Evolutionary conservation across 2,888 invertebrate genomes (phyloP).

Genomic region (Drosophila maculinotata): DNA sequence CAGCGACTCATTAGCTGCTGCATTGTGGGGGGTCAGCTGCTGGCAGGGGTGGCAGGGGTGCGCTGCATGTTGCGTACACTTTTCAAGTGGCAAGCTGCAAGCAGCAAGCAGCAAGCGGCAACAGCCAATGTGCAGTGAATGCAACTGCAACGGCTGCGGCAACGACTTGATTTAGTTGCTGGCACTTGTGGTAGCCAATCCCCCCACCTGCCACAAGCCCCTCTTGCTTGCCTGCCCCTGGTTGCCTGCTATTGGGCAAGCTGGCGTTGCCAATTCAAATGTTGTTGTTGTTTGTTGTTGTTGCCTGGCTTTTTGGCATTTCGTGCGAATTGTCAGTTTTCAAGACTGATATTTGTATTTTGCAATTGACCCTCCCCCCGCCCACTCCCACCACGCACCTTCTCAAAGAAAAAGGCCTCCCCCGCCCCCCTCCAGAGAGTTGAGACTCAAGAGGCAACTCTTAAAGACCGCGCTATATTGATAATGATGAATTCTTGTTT

Average conservation of each 20-base stretch:
- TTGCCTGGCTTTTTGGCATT: slow-evolving; percentile 64
- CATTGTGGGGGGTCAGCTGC: background rate
- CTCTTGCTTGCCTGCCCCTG: slow-evolving; percentile 17
- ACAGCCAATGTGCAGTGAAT: slow-evolving; percentile 61
- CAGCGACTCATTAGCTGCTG: slow-evolving; percentile 55
- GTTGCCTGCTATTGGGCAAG: slow-evolving; percentile 45
- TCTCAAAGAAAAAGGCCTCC: background rate
- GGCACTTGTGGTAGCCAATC: slow-evolving; percentile 12
- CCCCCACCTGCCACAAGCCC: background rate
- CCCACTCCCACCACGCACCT: background rate
- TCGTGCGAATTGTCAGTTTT: slow-evolving; percentile 54
- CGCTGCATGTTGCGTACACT: slow-evolving; percentile 48
- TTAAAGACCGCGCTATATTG: slow-evolving; percentile 21
- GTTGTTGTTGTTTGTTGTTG: slow-evolving; percentile 52
- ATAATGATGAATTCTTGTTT: slow-evolving; percentile 54
- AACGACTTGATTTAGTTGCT: slow-evolving; percentile 49
- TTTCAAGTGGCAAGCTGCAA: slow-evolving; percentile 71
- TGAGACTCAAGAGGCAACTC: too few relatives aligned
- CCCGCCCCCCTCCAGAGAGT: too few relatives aligned
- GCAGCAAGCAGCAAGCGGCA: slow-evolving; percentile 44
- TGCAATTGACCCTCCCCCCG: slow-evolving; percentile 12
- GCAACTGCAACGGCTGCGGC: slow-evolving; percentile 23
- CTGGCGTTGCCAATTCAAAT: slow-evolving; percentile 63
- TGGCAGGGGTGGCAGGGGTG: background rate
- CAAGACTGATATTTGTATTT: slow-evolving; percentile 32